Evolutionary conservation across 1,140 invertebrate species (phyloP).

Genomic region (Trichonephila clavata): DNA sequence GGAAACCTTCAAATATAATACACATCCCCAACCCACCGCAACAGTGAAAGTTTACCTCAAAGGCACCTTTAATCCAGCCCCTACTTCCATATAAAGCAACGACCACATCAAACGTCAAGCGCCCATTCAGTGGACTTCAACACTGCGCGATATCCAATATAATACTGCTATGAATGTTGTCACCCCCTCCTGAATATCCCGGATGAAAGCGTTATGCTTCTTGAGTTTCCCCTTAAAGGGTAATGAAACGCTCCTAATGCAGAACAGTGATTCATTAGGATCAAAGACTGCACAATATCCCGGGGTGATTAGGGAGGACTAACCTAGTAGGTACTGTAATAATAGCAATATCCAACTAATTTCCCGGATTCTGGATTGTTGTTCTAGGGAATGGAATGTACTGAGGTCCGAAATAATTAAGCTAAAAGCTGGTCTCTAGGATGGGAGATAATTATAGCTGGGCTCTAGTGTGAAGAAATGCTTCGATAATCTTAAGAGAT

Average conservation of each 20-base stretch:
- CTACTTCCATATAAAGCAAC: neutral
- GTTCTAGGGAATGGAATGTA: neutral
- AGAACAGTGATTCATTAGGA: constrained; percentile 9
- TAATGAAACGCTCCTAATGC: constrained; percentile 15
- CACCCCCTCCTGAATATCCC: neutral
- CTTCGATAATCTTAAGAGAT: neutral
- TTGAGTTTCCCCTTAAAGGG: neutral
- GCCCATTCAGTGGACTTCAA: neutral
- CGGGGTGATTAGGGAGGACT: neutral
- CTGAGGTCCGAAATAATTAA: neutral
- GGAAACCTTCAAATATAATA: too few species aligned
- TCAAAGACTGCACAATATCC: constrained; percentile 17
- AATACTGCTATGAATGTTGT: constrained; percentile 2
- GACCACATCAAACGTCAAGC: neutral
- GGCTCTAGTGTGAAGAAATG: neutral
- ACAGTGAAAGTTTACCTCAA: neutral
- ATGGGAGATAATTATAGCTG: too few species aligned
- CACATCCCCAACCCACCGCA: too few species aligned
- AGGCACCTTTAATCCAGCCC: neutral
- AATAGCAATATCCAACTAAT: constrained; percentile 13
- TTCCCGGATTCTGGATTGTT: neutral
- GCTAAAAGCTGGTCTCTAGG: too few species aligned
- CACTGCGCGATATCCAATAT: constrained; percentile 5
- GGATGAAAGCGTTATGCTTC: neutral
- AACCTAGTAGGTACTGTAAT: neutral